phyloP scores from a whole-genome alignment of 1,140 invertebrate species.

The Pseudobourletiella spinata region DNA sequence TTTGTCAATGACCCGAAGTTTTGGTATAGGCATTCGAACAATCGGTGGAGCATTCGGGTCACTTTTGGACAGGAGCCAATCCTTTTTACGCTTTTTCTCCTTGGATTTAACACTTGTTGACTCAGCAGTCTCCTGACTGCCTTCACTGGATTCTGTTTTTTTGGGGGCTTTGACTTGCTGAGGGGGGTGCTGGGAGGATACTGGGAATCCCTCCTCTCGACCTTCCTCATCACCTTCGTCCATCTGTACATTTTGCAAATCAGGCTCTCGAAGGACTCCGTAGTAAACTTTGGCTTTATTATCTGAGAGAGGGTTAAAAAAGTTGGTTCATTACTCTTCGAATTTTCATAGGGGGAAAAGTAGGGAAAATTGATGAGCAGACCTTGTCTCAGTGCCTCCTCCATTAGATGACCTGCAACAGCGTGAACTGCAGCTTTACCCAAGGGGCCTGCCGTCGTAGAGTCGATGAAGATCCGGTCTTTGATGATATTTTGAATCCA shows the following conservation, averaged over 20 bases:
- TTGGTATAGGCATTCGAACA: slow-evolving; percentile 85
- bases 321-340: no score
- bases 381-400: slow-evolving; percentile 89
- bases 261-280: slow-evolving; percentile 87
- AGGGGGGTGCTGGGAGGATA: slow-evolving; percentile 60
- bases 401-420: slow-evolving; percentile 74
- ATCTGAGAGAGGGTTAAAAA: slow-evolving; percentile 49
- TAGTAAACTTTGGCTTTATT: slow-evolving; percentile 92
- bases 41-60: slow-evolving; percentile 91
- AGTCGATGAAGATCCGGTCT: slow-evolving; percentile 90
- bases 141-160: slow-evolving; percentile 10
- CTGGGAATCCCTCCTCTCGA: slow-evolving; percentile 49
- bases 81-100: slow-evolving; percentile 94
- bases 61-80: slow-evolving; percentile 82
- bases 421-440: slow-evolving; percentile 83
- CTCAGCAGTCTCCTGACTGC: slow-evolving; percentile 44
- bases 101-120: slow-evolving; percentile 66
- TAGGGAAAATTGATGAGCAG: slow-evolving; percentile 20
- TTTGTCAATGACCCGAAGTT: slow-evolving; percentile 88
- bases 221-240: slow-evolving; percentile 69
- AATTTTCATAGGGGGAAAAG: neutral
- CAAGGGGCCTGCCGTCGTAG: slow-evolving; percentile 88
- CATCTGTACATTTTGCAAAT: slow-evolving; percentile 58
- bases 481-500: slow-evolving; percentile 85
- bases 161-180: neutral